A percentile compares a stretch with the other conserved stretches of the same genome.
These are phyloP conservation scores for Brachionus sp. DNA, from an alignment of 1,140 invertebrate genomes.

Conservation along the genomic window DNA sequence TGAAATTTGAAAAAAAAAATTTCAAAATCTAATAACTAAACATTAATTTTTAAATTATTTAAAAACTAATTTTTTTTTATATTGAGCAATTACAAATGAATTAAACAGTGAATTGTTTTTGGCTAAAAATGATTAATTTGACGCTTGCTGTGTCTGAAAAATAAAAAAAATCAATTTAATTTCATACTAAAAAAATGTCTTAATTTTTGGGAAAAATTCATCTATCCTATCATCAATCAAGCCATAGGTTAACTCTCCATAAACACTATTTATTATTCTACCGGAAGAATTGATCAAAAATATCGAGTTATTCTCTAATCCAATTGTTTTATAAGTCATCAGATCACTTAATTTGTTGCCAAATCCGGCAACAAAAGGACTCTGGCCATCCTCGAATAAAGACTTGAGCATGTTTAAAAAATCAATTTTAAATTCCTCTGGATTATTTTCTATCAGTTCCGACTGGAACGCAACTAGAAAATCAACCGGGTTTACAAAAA, in stretches of 20 bases:
- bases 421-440: slow-evolving; percentile 97
- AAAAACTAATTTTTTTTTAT: not conserved
- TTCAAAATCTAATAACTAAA: not conserved
- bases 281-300: slow-evolving; percentile 97
- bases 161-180: no score
- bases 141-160: no score
- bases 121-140: not conserved
- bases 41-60: not conserved
- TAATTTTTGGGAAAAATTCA: slow-evolving; percentile 19
- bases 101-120: not conserved
- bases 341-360: slow-evolving; percentile 83
- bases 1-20: not conserved
- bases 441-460: slow-evolving; percentile 97
- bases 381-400: slow-evolving; percentile 70
- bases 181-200: not conserved
- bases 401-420: slow-evolving; percentile 91
- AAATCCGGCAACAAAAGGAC: slow-evolving; percentile 95
- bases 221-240: not conserved
- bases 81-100: not conserved
- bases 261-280: not conserved
- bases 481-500: slow-evolving; percentile 92
- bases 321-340: slow-evolving; percentile 94
- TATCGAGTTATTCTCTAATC: slow-evolving; percentile 88
- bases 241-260: not conserved
- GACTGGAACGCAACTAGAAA: slow-evolving; percentile 86